A percentile compares a stretch with the other conserved stretches of the same genome.
Evolutionary conservation across 2,888 invertebrate species (phyloP).

Genomic region (Tiliacea citrago): DNA sequence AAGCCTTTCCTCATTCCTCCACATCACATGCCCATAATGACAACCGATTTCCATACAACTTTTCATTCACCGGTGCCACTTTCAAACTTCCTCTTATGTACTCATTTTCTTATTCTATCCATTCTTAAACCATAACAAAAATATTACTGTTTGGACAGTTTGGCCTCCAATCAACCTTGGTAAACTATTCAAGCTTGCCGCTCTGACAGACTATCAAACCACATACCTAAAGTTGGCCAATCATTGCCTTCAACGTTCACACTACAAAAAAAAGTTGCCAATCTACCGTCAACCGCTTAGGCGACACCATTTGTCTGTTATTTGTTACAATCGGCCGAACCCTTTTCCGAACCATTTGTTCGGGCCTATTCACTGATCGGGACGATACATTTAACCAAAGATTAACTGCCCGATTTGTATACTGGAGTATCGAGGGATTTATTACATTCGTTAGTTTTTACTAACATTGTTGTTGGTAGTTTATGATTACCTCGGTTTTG

Average conservation of each 20-base stretch:
- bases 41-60: too few species aligned
- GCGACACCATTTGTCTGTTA: constrained; percentile 81
- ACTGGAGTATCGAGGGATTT: constrained; percentile 65
- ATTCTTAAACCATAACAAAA: too few species aligned
- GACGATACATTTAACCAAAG: constrained; percentile 87
- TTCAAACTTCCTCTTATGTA: too few species aligned
- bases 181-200: too few species aligned
- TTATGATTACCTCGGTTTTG: constrained; percentile 36
- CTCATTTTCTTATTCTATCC: too few species aligned
- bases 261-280: constrained; percentile 40
- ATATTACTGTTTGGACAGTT: too few species aligned
- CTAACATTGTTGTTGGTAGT: constrained; percentile 32
- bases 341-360: constrained; percentile 88
- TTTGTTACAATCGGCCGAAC: constrained; percentile 84
- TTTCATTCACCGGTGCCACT: too few species aligned
- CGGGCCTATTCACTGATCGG: constrained; percentile 80
- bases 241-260: constrained; percentile 5
- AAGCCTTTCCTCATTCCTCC: too few species aligned
- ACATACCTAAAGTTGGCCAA: neutral
- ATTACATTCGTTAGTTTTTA: constrained; percentile 57
- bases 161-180: too few species aligned
- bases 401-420: constrained; percentile 86
- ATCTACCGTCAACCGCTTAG: constrained; percentile 51
- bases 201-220: too few species aligned
- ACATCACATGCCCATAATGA: too few species aligned